phyloP scores from a whole-genome alignment of 1,140 invertebrate species.

The Chlorops oryzae region DNA sequence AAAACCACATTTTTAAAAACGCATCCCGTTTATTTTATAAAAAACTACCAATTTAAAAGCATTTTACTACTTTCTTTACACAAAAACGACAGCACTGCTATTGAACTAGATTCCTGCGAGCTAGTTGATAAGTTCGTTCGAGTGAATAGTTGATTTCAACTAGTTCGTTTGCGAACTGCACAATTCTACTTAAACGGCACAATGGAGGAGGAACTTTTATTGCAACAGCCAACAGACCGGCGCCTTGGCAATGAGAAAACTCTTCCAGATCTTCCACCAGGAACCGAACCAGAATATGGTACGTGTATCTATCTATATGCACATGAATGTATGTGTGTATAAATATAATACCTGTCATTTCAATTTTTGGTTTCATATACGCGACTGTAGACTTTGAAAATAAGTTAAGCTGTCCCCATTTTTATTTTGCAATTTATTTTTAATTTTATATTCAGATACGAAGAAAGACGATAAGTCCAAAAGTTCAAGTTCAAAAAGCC shows the following conservation, averaged over 20 bases:
- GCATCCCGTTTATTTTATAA: too few relatives aligned
- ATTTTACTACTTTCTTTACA: too few relatives aligned
- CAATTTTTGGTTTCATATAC: neutral
- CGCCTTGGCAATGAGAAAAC: slow-evolving; percentile 23
- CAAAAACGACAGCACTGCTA: too few relatives aligned
- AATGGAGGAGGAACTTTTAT: slow-evolving; percentile 34
- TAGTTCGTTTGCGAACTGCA: too few relatives aligned
- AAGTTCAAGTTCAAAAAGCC: slow-evolving; percentile 17
- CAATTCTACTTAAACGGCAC: too few relatives aligned
- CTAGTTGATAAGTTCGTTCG: too few relatives aligned
- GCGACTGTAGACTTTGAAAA: neutral
- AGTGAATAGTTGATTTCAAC: too few relatives aligned
- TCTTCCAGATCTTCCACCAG: slow-evolving; percentile 34
- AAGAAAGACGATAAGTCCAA: neutral
- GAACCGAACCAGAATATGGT: slow-evolving; percentile 27
- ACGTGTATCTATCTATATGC: neutral
- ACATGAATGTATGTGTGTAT: neutral
- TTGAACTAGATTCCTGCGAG: too few relatives aligned
- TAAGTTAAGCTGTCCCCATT: neutral
- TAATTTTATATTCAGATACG: neutral
- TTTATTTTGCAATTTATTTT: neutral
- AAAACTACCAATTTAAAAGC: too few relatives aligned
- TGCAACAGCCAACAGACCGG: slow-evolving; percentile 26
- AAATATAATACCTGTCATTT: neutral
- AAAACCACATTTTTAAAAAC: too few relatives aligned